Conservation (phyloP, 2,888 invertebrate species). For the Holacanthella duospinosa region DNA sequence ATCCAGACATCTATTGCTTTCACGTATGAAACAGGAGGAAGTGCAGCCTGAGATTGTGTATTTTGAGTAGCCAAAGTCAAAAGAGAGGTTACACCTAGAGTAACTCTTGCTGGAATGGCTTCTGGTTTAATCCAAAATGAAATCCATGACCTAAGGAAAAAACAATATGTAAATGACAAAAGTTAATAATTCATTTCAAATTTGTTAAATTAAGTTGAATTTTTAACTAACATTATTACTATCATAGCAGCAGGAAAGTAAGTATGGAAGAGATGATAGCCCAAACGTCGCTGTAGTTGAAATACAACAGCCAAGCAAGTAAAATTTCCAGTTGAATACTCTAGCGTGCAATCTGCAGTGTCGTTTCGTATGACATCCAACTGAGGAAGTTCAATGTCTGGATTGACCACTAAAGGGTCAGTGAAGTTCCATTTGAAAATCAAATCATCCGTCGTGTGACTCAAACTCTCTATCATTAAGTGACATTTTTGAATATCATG, state of each 20-base stretch:
- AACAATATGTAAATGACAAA: neutral
- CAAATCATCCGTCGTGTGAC: constrained; percentile 78
- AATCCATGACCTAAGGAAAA: constrained; percentile 55
- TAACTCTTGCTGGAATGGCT: constrained; percentile 80
- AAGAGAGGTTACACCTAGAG: constrained; percentile 74
- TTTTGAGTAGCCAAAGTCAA: constrained; percentile 82
- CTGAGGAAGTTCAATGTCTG: constrained; percentile 78
- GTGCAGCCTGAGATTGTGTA: constrained; percentile 76
- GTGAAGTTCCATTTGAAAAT: constrained; percentile 83
- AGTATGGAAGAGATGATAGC: constrained; percentile 83
- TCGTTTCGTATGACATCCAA: constrained; percentile 76
- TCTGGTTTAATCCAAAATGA: constrained; percentile 93
- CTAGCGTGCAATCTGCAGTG: constrained; percentile 77
- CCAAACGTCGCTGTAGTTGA: constrained; percentile 67
- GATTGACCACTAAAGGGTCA: constrained; percentile 74
- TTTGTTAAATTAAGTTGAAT: neutral
- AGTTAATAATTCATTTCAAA: neutral
- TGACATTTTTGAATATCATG: constrained; percentile 88
- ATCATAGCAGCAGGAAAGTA: constrained; percentile 84
- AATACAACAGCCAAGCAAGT: constrained; percentile 83
- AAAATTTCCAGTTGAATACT: constrained; percentile 84
- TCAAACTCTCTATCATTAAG: constrained; percentile 85
- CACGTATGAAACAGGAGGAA: constrained; percentile 83
- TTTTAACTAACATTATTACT: constrained; percentile 48
- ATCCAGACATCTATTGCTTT: constrained; percentile 89